phyloP scores from a whole-genome alignment of 2,113 vertebrate genomes.

The Onychostoma macrolepis region DNA sequence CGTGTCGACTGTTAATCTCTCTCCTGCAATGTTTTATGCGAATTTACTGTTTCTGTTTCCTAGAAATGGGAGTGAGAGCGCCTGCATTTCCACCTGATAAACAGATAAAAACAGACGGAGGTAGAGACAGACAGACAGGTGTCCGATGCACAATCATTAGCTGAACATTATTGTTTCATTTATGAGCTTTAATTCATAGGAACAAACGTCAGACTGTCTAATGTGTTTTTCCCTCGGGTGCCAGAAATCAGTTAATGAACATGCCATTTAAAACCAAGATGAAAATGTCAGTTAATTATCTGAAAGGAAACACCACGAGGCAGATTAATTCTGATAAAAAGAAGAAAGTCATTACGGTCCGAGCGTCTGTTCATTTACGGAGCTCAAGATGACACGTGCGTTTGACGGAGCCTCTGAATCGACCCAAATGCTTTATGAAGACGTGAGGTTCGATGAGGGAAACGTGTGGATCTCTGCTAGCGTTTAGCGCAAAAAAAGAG shows the following conservation, averaged over 20 bases:
- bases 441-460: not conserved
- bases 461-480: not conserved
- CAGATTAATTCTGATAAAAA: constrained; percentile 69
- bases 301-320: constrained; percentile 65
- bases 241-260: constrained; percentile 70
- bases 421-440: not conserved
- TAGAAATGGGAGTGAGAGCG: constrained; percentile 36
- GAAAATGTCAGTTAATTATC: constrained; percentile 75
- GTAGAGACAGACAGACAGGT: not conserved
- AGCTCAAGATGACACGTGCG: not conserved
- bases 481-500: not conserved
- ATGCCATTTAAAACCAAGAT: constrained; percentile 72
- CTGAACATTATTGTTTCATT: not conserved
- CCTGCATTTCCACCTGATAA: not conserved
- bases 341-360: constrained; percentile 60
- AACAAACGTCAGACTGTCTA: constrained; percentile 62
- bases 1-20: constrained; percentile 62
- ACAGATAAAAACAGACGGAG: not conserved
- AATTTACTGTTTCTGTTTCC: constrained; percentile 55
- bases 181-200: constrained; percentile 61
- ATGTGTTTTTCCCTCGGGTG: constrained; percentile 48
- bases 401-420: not conserved
- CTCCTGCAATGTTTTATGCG: constrained; percentile 56
- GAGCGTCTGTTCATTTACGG: constrained; percentile 35
- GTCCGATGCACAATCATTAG: not conserved